Evolutionary conservation across 2,113 vertebrate genomes (phyloP).

Genomic region (Felis catus): DNA sequence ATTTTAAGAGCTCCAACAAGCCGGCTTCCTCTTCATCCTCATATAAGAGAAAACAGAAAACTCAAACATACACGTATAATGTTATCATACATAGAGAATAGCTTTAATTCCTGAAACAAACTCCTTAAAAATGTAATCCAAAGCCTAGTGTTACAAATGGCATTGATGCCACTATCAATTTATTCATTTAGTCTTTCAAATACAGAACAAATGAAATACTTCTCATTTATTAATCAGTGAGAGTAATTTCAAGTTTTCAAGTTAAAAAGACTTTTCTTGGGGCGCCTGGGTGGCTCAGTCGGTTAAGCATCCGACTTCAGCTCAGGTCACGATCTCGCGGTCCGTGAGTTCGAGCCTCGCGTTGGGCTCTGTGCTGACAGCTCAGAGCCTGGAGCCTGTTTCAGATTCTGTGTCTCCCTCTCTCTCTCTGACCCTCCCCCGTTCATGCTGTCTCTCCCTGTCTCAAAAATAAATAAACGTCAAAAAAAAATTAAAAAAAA

Average conservation of each 20-base stretch:
- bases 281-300: too few relatives aligned
- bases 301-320: too few relatives aligned
- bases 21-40: conserved; percentile 99
- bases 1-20: conserved; percentile 96
- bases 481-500: too few relatives aligned
- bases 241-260: background rate
- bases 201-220: background rate
- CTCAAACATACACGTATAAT: conserved; percentile 63
- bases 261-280: background rate
- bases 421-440: too few relatives aligned
- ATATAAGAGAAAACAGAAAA: conserved; percentile 77
- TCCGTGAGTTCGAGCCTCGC: too few relatives aligned
- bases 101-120: background rate
- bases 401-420: too few relatives aligned
- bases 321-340: too few relatives aligned
- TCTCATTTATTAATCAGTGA: background rate
- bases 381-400: too few relatives aligned
- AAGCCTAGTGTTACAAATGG: background rate
- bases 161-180: background rate
- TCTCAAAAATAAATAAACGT: too few relatives aligned
- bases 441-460: too few relatives aligned
- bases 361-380: too few relatives aligned
- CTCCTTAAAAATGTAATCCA: background rate
- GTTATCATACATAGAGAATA: background rate
- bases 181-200: background rate